Base-by-base conservation (phyloP, 2,888 invertebrate genomes). In the Stegana nigrithorax region DNA sequence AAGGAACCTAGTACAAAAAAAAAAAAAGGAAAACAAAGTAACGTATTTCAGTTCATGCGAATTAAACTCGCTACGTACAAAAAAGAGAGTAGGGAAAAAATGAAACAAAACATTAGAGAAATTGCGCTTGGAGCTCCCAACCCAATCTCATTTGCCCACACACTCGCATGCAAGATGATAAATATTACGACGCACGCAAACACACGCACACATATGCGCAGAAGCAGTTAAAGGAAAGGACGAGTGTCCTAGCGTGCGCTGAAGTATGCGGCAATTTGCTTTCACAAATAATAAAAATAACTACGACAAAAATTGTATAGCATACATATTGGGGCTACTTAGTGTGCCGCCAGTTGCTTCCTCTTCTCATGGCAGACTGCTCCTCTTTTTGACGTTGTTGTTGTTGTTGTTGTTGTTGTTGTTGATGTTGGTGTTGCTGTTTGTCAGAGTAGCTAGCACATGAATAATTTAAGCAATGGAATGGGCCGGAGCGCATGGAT, bases 381-480 rank as follows among this genome's bases (percentile, higher is more conserved):
- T n/a, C n/a, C n/a, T n/a, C n/a, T n/a, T n/a, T n/a, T n/a, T n/a
- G n/a, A n/a, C n/a, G n/a, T n/a, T n/a, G n/a, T n/a, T n/a, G n/a
- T n/a, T n/a, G n/a, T n/a, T n/a, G n/a, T n/a, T n/a, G n/a, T n/a
- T n/a, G n/a, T n/a, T n/a, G n/a, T n/a, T n/a, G n/a, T n/a, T n/a
- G n/a, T n/a, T n/a, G 1, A 39, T 39, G 39, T 36, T 4, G 4
- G 5, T 36, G 14, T 39, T n/a, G n/a, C 12, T 39, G 14, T 39
- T n/a, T 39, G n/a, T 8, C 14, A 39, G 14, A 39, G 53, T 32
- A 14, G 72, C 65, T 77, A n/a, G n/a, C n/a, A 73, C 78, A 75
- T 75, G 75, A 75, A 76, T 76, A 76, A 76, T 77, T 79, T 75
- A 55, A n/a, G n/a, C n/a, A n/a, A n/a, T n/a, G n/a, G 26, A 21